phyloP scores from a whole-genome alignment of 1,140 invertebrate genomes.

The Brachionus plicatilis region DNA sequence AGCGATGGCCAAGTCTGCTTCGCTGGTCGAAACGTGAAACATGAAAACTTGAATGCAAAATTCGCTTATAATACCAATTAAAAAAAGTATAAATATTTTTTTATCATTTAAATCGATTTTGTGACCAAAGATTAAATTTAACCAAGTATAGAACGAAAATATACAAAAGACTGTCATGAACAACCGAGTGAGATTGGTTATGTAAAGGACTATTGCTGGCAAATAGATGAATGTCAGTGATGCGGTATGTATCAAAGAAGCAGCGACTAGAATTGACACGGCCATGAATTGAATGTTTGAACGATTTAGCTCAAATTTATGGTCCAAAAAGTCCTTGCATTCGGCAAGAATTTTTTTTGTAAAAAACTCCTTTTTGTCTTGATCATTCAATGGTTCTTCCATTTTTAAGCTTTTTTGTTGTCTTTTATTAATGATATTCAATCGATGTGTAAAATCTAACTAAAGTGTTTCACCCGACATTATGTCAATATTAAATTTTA shows the following conservation, averaged over 20 bases:
- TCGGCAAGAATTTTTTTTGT: background rate
- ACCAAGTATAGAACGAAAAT: conserved; percentile 29
- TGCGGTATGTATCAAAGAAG: background rate
- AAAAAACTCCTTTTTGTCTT: background rate
- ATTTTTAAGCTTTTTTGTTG: background rate
- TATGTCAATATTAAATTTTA: background rate
- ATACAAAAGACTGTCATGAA: conserved; percentile 26
- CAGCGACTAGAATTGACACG: background rate
- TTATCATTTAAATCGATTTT: background rate
- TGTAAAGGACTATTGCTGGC: background rate
- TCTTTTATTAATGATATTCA: background rate
- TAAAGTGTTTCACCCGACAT: background rate
- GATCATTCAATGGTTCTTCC: background rate
- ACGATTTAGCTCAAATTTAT: background rate
- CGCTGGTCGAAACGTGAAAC: background rate
- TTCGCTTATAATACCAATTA: conserved; percentile 15
- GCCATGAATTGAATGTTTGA: background rate
- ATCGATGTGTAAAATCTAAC: background rate
- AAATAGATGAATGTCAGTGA: background rate
- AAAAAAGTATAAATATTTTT: conserved; percentile 8
- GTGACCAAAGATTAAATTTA: conserved; percentile 25
- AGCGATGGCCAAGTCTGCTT: background rate
- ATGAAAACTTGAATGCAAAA: background rate
- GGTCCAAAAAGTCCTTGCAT: background rate
- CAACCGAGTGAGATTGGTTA: background rate